Base-by-base conservation (phyloP, 37 sponge, comb jelly and placozoan genomes). In the Crambe crambe region DNA sequence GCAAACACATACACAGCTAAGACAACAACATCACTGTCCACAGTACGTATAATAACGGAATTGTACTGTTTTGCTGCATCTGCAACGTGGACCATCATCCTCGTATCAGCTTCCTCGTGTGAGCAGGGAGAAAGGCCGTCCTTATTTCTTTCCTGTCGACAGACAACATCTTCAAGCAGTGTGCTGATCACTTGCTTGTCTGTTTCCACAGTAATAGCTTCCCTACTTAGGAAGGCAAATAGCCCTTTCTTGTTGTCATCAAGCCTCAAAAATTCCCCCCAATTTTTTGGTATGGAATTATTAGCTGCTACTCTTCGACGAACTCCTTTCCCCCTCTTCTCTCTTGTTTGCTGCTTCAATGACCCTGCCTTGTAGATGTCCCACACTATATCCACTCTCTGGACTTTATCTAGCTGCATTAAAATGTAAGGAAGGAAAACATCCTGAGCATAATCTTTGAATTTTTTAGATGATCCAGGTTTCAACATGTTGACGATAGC, bases 401-500 rank as follows among this genome's bases (percentile, higher is more conserved):
- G 18, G 61, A 23, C 61, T 22, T 60, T 60, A 22, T 60, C 61
- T 22, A n/a, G n/a, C 61, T 60, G 61, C 25, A 22, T n/a, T 60
- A n/a, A n/a, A 9, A 60, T 60, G 61, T 60, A 60, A n/a, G 27
- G 61, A 22, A 60, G 61, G 17, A 60, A 60, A 60, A 60, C 61
- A 60, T 60, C 61, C 25, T 60, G 18, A 22, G 25, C 25, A 25
- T 60, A 60, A 22, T 60, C 61, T 60, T 22, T n/a, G 61, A 60
- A 60, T 60, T 9, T 22, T 60, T 60, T 60, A n/a, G 35, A 2
- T 30, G 35, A 65, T 65, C 66, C 66, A 65, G 66, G 66, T 34
- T 65, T 65, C 66, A 65, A 30, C 66, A 65, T 31, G 66, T 65
- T 65, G 35, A 65, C 34, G 10, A 65, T 65, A 30, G 66, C 61